These are phyloP conservation scores for Rhopilema esculentum DNA, from an alignment of 30 jellyfish, hydroid and myxozoan species.

Conservation along the genomic window DNA sequence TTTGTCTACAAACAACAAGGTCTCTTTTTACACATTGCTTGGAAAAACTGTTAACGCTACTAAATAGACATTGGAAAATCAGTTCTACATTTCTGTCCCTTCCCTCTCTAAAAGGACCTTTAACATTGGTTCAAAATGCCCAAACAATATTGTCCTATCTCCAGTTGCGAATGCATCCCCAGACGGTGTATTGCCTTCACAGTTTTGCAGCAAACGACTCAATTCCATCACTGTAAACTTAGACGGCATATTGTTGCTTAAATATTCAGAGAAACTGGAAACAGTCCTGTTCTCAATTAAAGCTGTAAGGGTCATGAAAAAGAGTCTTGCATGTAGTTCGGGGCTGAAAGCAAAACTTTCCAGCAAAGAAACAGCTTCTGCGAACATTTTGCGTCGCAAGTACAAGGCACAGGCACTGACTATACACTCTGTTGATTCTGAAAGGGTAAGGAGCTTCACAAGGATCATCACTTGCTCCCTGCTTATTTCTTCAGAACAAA, in stretches of 20 bases:
- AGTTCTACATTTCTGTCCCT: not conserved
- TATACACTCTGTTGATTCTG: conserved; percentile 7
- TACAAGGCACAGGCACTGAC: conserved; percentile 21
- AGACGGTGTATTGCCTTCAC: conserved; percentile 20
- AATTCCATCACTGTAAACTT: conserved; percentile 42
- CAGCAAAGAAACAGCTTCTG: conserved; percentile 46
- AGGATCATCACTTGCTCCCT: conserved; percentile 56
- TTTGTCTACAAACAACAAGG: too few relatives aligned
- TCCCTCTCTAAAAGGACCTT: not conserved
- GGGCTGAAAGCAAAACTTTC: conserved; percentile 1
- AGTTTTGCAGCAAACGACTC: conserved; percentile 36
- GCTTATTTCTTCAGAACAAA: not conserved
- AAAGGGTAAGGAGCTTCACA: conserved; percentile 33
- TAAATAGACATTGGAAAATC: not conserved
- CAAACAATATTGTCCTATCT: conserved; percentile 12
- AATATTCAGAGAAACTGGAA: conserved; percentile 17
- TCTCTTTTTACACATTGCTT: too few relatives aligned
- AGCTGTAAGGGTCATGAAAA: conserved; percentile 40
- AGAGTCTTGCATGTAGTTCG: conserved; percentile 34
- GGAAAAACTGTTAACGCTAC: not conserved
- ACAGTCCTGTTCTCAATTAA: conserved; percentile 17
- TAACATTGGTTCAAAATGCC: conserved; percentile 47
- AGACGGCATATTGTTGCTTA: conserved; percentile 38
- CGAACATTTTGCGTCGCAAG: conserved; percentile 26
- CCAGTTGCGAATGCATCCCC: conserved; percentile 37